These are phyloP conservation scores for Deroplatys truncata DNA, from an alignment of 2,888 invertebrate species.

Conservation along the genomic window DNA sequence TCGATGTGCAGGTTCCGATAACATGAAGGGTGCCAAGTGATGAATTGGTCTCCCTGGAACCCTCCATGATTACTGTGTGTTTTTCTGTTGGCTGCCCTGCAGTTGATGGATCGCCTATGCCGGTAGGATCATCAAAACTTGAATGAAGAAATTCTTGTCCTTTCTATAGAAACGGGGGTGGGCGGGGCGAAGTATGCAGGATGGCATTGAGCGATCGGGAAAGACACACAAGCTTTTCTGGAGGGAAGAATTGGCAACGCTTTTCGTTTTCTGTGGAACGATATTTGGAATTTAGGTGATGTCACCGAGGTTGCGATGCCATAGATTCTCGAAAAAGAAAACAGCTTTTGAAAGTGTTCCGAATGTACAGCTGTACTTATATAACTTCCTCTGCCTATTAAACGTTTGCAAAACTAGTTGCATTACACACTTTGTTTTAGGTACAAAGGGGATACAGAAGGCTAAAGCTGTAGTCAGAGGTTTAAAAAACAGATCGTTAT, in stretches of 20 bases:
- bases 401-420: too few relatives aligned
- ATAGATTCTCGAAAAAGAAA: too few relatives aligned
- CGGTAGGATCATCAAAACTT: neutral
- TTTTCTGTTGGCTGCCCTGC: neutral
- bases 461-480: too few relatives aligned
- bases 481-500: too few relatives aligned
- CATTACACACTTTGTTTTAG: too few relatives aligned
- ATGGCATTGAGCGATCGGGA: neutral
- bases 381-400: too few relatives aligned
- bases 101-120: neutral
- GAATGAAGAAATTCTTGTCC: neutral
- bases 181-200: too few relatives aligned
- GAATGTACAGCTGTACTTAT: too few relatives aligned
- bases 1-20: neutral
- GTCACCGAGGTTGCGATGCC: too few relatives aligned
- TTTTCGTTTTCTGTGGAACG: neutral
- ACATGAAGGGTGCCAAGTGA: neutral
- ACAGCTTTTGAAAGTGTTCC: too few relatives aligned
- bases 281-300: neutral
- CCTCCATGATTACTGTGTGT: neutral
- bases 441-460: too few relatives aligned
- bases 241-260: neutral
- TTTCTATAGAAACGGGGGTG: neutral
- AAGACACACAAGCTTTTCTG: neutral
- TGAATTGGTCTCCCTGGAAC: neutral